Conservation (phyloP, 2,797 vertebrate genomes). For the Gadopsis marmoratus region DNA sequence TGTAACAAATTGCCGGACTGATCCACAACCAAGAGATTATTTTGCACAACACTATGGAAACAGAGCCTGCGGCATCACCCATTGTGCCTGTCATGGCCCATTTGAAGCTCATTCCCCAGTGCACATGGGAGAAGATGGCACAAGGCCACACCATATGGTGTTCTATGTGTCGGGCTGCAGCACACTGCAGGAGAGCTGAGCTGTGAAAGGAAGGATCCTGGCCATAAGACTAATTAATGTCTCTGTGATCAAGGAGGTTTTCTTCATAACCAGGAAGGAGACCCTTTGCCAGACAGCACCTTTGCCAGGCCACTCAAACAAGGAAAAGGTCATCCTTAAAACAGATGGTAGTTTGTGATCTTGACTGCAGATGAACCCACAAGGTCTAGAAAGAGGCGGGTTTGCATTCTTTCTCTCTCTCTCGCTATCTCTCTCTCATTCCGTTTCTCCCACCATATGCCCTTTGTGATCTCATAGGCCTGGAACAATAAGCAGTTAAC, state of each 20-base stretch:
- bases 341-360: constrained; percentile 46
- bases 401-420: constrained; percentile 15
- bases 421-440: constrained; percentile 9
- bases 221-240: constrained; percentile 64
- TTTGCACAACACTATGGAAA: constrained; percentile 50
- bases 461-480: constrained; percentile 72
- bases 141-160: constrained; percentile 75
- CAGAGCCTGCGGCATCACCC: constrained; percentile 58
- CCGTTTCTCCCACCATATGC: constrained; percentile 25
- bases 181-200: constrained; percentile 43
- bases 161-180: constrained; percentile 48
- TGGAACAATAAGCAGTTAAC: constrained; percentile 79
- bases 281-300: constrained; percentile 27
- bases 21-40: constrained; percentile 43
- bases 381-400: constrained; percentile 24
- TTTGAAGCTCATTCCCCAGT: constrained; percentile 55
- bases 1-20: constrained; percentile 46
- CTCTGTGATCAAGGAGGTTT: constrained; percentile 60
- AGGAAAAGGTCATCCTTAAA: constrained; percentile 8
- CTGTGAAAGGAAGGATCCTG: constrained; percentile 44
- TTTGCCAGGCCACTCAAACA: constrained; percentile 22
- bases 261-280: constrained; percentile 18
- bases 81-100: constrained; percentile 55
- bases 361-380: constrained; percentile 51
- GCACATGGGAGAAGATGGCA: constrained; percentile 62